Base-by-base conservation (phyloP, 2,113 vertebrate species). In the Ctenodactylus gundi region DNA sequence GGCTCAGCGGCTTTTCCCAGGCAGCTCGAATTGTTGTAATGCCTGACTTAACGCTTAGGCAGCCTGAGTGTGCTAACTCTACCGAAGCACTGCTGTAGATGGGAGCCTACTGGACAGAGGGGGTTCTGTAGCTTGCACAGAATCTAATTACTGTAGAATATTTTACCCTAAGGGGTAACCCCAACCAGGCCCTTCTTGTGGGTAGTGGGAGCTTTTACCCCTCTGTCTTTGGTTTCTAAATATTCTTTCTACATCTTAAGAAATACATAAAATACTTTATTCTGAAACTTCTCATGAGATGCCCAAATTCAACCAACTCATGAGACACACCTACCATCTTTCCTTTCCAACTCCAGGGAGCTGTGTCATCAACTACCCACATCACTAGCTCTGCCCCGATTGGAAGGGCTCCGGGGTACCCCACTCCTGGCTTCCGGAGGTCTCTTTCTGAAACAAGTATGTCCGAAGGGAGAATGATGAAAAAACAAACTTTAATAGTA, bases 241-340 rank as follows among this genome's bases (percentile, higher is more conserved):
- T n/a, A n/a, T n/a, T n/a, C n/a, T n/a, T n/a, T n/a, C n/a, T n/a
- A n/a, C n/a, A n/a, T n/a, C n/a, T n/a, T n/a, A n/a, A n/a, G n/a
- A n/a, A n/a, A n/a, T n/a, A n/a, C n/a, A n/a, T 31, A 64, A 76
- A 53, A 36, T 53, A 23, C 34, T 49, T 51, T 53, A 21, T 27
- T 21, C 23, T 27, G 51, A 23, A 62, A 85, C 46, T 27, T 70
- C 70, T 51, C 12, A 0, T 10, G 58, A 81, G 85, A 51, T 2
- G 36, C n/a, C 44, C 36, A 9, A 27, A 31, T 49, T 31, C 36
- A 88, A 39, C 3, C 23, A 64, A 72, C 13, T 11, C n/a, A 15
- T 18, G 0, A 2, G 49, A 49, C 3, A 18, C 67, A 23, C 0
- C 0, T 18, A 23, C 1, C 27, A 36, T 9, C 7, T 49, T 29